Evolutionary conservation across 2,888 invertebrate species (phyloP).

Genomic region (Cylloceria caligata): DNA sequence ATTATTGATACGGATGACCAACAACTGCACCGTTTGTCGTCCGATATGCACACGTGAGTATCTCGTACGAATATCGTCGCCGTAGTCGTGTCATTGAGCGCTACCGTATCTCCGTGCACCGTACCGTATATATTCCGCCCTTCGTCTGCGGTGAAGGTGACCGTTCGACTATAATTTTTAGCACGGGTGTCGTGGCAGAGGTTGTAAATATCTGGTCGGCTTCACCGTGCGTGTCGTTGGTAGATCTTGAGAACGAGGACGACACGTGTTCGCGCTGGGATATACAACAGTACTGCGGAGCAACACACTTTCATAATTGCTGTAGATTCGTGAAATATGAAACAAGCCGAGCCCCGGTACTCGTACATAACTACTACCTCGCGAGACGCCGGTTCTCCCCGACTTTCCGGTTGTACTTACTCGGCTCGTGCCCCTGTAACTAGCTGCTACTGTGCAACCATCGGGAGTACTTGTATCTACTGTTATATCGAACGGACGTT

Average conservation of each 20-base stretch:
- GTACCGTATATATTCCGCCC: neutral
- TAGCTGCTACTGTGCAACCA: conserved; percentile 2
- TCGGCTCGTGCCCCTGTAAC: conserved; percentile 42
- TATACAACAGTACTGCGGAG: conserved; percentile 70
- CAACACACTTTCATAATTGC: conserved; percentile 80
- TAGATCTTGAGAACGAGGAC: conserved; percentile 59
- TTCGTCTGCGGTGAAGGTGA: conserved; percentile 29
- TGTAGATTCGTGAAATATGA: conserved; percentile 65
- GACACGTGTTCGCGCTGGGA: conserved; percentile 78
- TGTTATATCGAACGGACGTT: conserved; percentile 67
- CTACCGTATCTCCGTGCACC: conserved; percentile 68
- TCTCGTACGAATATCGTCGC: conserved; percentile 3
- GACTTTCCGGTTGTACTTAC: conserved; percentile 35
- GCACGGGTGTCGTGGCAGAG: neutral
- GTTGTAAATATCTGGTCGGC: conserved; percentile 3
- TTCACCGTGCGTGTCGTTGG: conserved; percentile 24
- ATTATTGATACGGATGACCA: conserved; percentile 6
- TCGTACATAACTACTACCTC: conserved; percentile 15
- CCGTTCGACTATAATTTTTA: neutral
- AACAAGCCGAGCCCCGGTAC: conserved; percentile 31
- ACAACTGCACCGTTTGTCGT: conserved; percentile 11
- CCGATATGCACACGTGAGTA: neutral
- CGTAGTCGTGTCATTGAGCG: conserved; percentile 39
- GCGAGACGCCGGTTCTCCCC: conserved; percentile 23
- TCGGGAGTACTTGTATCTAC: conserved; percentile 33